Percentiles rank a stretch among this genome's conserved stretches.
phyloP scores from a whole-genome alignment of 2,797 vertebrate genomes.

The Echeneis naucrates region DNA sequence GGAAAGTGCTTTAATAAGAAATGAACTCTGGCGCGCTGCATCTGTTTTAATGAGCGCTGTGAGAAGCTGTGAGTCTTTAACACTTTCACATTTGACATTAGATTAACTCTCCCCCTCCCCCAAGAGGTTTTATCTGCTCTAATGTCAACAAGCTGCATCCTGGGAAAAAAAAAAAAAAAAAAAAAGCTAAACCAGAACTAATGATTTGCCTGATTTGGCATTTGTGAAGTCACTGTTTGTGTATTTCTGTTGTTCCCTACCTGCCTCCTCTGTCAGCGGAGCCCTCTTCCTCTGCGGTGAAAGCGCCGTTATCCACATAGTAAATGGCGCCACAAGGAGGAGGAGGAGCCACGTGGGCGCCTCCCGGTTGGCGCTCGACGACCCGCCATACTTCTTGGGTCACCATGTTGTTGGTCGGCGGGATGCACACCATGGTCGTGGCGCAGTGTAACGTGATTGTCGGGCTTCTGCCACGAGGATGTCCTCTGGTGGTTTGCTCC shows the following conservation, averaged over 20 bases:
- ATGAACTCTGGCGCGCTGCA: constrained; percentile 21
- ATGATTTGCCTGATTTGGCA: neutral
- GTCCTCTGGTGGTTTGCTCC: constrained; percentile 69
- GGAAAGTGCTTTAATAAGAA: constrained; percentile 40
- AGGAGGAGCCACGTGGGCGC: constrained; percentile 41
- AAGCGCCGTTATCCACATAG: constrained; percentile 72
- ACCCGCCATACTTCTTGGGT: constrained; percentile 61
- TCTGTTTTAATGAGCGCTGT: constrained; percentile 26
- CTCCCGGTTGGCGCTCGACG: constrained; percentile 54
- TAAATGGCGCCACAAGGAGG: constrained; percentile 78
- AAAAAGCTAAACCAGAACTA: neutral
- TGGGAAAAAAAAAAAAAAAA: constrained; percentile 11
- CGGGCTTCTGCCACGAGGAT: constrained; percentile 83
- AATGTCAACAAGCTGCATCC: constrained; percentile 20
- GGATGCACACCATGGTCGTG: constrained; percentile 84
- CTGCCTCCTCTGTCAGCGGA: constrained; percentile 67
- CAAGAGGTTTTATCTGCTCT: neutral
- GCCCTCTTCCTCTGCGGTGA: constrained; percentile 19
- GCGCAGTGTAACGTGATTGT: constrained; percentile 84
- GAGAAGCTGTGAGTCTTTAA: constrained; percentile 27
- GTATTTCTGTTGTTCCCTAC: no score
- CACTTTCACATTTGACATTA: constrained; percentile 14
- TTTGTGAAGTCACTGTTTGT: no score
- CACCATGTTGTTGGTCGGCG: constrained; percentile 71
- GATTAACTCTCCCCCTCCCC: constrained; percentile 8